Evolutionary conservation across 1,140 invertebrate genomes (phyloP), one percentile per base, ranked within the genome.

Genomic region (Meloidogyne floridensis): DNA sequence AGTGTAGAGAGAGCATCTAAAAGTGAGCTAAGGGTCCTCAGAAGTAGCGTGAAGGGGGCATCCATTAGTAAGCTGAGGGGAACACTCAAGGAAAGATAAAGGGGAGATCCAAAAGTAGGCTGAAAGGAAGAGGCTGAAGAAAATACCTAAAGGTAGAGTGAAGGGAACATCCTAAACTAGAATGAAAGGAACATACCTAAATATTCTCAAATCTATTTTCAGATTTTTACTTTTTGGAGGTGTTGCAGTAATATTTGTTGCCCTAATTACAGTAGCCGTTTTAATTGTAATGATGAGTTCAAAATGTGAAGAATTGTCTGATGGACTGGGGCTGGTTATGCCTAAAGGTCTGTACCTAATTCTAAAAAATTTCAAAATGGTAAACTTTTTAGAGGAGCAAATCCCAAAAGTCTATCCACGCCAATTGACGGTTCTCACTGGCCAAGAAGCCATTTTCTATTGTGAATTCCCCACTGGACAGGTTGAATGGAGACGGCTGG

Each of bases 171-270:
- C 32, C 2, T 32, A 32, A 32, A 32, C 1, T 32, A 1, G 0
- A 32, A 32, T 2, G 32, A 0, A 32, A 32, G 32, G 32, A 32
- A 32, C 32, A 32, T 2, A 20, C 20, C 20, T 20, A 32, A 1
- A 32, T 32, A 32, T 32, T 32, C 32, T 32, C 32, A 32, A 47
- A 47, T 47, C 0, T 47, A 47, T 6, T 54, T 5, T 47, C n/a
- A 79, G 77, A 20, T 79, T 79, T 47, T 69, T 69, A 6, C 65
- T 79, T n/a, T 79, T 71, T 53, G 77, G 54, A 0, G 69, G 65
- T 43, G 7, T 79, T 43, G 18, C 72, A 9, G 47, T 54, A 13
- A 69, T 79, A 15, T 79, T 79, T 72, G 10, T 72, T 71, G 15
- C 65, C 9, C n/a, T 79, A 18, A 18, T 79, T 69, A 72, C 72